Evolutionary conservation across 1,140 invertebrate genomes (phyloP).

Genomic region (Eupristina koningsbergeri): DNA sequence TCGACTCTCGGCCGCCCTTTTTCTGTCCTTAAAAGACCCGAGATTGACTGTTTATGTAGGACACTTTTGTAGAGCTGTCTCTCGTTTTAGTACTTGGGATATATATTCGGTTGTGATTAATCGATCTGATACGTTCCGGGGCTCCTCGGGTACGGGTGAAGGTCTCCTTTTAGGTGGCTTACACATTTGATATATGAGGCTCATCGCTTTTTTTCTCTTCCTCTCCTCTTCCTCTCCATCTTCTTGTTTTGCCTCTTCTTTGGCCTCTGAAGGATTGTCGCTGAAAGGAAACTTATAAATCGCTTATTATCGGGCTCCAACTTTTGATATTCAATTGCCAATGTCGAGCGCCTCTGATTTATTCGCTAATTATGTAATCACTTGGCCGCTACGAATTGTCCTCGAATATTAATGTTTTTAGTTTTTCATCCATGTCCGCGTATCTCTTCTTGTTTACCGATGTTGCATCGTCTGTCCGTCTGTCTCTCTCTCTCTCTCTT

Average conservation of each 20-base stretch:
- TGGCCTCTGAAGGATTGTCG: neutral
- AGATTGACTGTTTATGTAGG: conserved; percentile 47
- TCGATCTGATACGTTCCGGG: conserved; percentile 39
- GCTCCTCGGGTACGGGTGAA: too few relatives aligned
- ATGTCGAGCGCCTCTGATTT: conserved; percentile 3
- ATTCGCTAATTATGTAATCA: conserved; percentile 31
- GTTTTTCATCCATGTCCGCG: neutral
- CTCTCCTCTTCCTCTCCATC: neutral
- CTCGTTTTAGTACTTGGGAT: conserved; percentile 7
- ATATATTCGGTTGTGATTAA: conserved; percentile 45
- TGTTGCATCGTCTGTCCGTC: too few relatives aligned
- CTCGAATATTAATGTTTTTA: neutral
- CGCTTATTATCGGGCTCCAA: conserved; percentile 10
- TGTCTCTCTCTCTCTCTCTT: neutral
- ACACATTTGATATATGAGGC: conserved; percentile 38
- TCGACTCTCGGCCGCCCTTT: neutral
- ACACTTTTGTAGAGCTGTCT: conserved; percentile 45
- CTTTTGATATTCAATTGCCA: conserved; percentile 33
- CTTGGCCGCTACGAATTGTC: conserved; percentile 16
- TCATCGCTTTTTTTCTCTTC: conserved; percentile 25
- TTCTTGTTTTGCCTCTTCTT: neutral
- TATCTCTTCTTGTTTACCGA: neutral
- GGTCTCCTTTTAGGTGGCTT: conserved; percentile 25
- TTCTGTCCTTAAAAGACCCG: neutral
- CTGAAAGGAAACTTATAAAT: conserved; percentile 25